Evolutionary conservation across 2,113 vertebrate genomes (phyloP), one percentile per base, ranked within the genome.

Genomic region (Emydura subglobosa): DNA sequence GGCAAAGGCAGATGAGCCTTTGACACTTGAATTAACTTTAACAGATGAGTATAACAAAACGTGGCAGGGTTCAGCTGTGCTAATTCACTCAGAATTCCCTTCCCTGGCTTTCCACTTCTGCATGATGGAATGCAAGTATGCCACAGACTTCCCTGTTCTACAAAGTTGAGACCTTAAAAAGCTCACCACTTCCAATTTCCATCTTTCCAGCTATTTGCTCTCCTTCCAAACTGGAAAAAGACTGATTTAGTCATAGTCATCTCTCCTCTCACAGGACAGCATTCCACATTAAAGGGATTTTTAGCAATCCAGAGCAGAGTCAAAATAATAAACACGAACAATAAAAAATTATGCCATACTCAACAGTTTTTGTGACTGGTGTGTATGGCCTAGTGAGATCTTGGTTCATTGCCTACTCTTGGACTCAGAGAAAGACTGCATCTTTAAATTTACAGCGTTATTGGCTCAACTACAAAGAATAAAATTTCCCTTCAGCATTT

Each of bases 401-500:
- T 54, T 90, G 95, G 42, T 84, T 87, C 16, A 0, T 83, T 88
- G 90, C 90, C 83, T 65, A n/a, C 90, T 82, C 88, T 19, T 53
- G 79, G 89, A 87, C 92, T 94, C 82, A 82, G 88, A 91, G 81
- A 53, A 84, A 83, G 79, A 87, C 79, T 74, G 79, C 89, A 59
- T 93, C 96, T 92, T 92, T 72, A 97, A 88, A 86, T 97, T 94
- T 94, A 57, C 94, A 50, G 29, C 24, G 72, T 65, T 91, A 3
- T n/a, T 95, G 96, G 95, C 95, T 93, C 82, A 49, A 9, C 94
- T 95, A 90, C 96, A 96, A 94, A 97, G 98, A 81, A 29, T 53
- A 83, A 92, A 92, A 86, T 94, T 93, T 94, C 96, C 97, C 94
- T 95, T 89, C 85, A 96, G 80, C 65, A 59, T 93, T 87, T 96